Conservation (phyloP, 2,113 vertebrate genomes). For the Chloropsis cyanopogon region DNA sequence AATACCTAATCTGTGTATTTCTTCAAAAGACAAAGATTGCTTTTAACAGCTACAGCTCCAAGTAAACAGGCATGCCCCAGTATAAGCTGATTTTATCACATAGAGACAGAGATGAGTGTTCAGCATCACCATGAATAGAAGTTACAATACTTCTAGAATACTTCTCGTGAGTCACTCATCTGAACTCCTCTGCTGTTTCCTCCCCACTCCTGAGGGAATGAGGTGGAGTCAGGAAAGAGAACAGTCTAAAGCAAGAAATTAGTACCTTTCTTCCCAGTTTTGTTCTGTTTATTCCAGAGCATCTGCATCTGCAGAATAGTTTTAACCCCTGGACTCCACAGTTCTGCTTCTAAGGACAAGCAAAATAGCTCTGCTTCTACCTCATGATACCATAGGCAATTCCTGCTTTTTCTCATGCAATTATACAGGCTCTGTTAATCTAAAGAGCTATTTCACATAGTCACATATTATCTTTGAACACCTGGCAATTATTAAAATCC, state of each 20-base stretch:
- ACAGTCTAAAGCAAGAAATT: neutral
- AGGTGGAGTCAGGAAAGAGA: constrained; percentile 29
- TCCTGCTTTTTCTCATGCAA: neutral
- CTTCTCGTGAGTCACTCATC: constrained; percentile 27
- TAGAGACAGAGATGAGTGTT: neutral
- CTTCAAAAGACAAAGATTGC: neutral
- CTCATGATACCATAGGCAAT: neutral
- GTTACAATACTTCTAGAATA: constrained; percentile 4
- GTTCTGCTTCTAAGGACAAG: neutral
- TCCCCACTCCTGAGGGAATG: constrained; percentile 36
- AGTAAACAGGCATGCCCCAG: neutral
- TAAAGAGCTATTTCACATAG: neutral
- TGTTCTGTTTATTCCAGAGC: neutral
- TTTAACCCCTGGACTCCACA: neutral
- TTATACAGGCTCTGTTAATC: neutral
- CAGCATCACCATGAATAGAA: neutral
- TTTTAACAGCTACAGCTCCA: neutral
- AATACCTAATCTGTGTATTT: neutral
- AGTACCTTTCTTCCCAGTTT: constrained; percentile 12
- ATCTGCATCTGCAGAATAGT: neutral
- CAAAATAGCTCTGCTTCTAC: neutral
- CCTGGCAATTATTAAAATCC: neutral
- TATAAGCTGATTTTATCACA: neutral
- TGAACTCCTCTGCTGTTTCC: constrained; percentile 36
- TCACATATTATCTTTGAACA: neutral